Evolutionary conservation across 2,888 invertebrate species (phyloP), one percentile per base, ranked within the genome.

Genomic region (Caradrina clavipalpis): DNA sequence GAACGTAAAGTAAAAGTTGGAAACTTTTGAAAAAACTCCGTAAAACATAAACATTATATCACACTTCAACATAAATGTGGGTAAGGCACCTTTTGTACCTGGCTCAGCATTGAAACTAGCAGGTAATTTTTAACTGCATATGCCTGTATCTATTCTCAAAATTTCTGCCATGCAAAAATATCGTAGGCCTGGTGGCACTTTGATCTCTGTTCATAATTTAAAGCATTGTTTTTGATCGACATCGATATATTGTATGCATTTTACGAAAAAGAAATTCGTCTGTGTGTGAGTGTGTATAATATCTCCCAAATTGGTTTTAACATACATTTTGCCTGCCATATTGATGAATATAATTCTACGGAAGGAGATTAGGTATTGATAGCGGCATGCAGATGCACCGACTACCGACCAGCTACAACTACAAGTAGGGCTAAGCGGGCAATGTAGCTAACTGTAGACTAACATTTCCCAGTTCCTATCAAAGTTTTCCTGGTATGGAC

Each of bases 381-480:
- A 42, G 26, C 31, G 47, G 17, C 50, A 62, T 62, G 54, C 51
- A 76, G 76, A 55, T 60, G 39, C 50, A 51, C 51, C 11, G 13
- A 67, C 51, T 21, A 57, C 59, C 42, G 21, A 11, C n/a, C 54
- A 54, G 54, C 42, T 67, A 51, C 39, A 55, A 64, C 62, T 66
- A 60, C 56, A 63, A 73, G 55, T 54, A 66, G 26, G 11, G 47
- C 53, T 68, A 45, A 35, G 42, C 73, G 47, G 66, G 74, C 81
- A 83, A 69, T 66, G 69, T 72, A 78, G 57, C 67, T 51, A 70
- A 78, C 66, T 63, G 59, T 62, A 59, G 68, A 69, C 73, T 56
- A 76, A 73, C 84, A 76, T 69, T 76, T 62, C 70, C 55, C 78
- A 83, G 76, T 82, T 83, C 56, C 67, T 67, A 71, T 61, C 65